Percentiles rank a stretch among this genome's conserved stretches.
Conservation (phyloP, 2,113 vertebrate genomes). For the Chlorodrepanis virens region DNA sequence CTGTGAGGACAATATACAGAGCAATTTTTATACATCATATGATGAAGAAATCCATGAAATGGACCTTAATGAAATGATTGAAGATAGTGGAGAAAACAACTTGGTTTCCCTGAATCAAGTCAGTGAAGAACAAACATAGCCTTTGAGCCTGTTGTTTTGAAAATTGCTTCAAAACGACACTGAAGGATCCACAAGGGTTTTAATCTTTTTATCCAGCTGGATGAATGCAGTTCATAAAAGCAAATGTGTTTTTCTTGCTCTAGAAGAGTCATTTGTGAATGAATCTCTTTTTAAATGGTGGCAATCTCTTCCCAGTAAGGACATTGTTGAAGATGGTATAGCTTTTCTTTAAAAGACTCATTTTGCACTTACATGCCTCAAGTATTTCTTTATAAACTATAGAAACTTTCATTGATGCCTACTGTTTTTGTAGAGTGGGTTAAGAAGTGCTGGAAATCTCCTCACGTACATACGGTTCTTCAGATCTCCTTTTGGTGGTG, state of each 20-base stretch:
- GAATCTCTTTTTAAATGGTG: constrained; percentile 61
- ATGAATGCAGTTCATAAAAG: constrained; percentile 1
- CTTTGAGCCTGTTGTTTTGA: neutral
- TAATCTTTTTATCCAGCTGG: constrained; percentile 33
- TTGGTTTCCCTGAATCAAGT: constrained; percentile 27
- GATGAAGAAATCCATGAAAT: constrained; percentile 79
- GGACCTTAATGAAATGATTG: constrained; percentile 77
- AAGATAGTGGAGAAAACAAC: constrained; percentile 61
- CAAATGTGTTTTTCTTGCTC: constrained; percentile 58
- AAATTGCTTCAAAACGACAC: neutral
- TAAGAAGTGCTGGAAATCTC: constrained; percentile 22
- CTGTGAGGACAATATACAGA: constrained; percentile 77
- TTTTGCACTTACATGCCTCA: constrained; percentile 43
- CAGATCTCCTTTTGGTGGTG: neutral
- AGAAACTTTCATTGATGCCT: constrained; percentile 16
- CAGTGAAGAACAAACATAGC: constrained; percentile 56
- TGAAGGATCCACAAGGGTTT: neutral
- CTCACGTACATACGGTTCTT: neutral
- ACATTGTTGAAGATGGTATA: constrained; percentile 60
- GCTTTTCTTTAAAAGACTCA: constrained; percentile 49
- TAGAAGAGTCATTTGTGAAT: constrained; percentile 59
- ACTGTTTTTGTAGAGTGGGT: constrained; percentile 6
- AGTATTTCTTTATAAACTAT: constrained; percentile 27
- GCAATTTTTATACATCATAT: constrained; percentile 23
- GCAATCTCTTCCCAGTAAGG: constrained; percentile 61